Evolutionary conservation across 2,888 invertebrate species (phyloP), one percentile per base, ranked within the genome.

Genomic region (Tupiocoris notatus): DNA sequence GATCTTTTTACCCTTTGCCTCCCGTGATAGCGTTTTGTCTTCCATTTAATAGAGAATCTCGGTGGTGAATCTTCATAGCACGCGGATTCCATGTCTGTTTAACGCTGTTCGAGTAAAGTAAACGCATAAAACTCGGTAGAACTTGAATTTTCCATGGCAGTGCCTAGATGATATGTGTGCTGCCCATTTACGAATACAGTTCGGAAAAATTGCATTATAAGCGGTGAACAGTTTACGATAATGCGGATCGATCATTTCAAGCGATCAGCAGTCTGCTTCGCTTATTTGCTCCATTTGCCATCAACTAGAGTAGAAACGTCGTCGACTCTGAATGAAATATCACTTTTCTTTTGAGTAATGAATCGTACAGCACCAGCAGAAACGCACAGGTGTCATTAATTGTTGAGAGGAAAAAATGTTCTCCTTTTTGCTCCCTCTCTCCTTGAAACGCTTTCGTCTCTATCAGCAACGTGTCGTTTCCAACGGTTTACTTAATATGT

Each of bases 301-400:
- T 56, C 21, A 18, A 23, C 22, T 22, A 1, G 57, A 12, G 57
- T 21, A 57, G 56, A 56, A 12, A 56, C n/a, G 67, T 9, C 21
- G 9, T 57, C 21, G 56, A 67, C 39, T 56, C 67, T 67, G 57
- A 67, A 67, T 67, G 67, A 67, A 67, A 67, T 67, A 67, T 67
- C 56, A 67, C 56, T 67, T 56, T 54, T 56, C 56, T 67, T n/a
- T 67, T 57, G 67, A 67, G 67, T 67, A 67, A 67, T 67, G 67
- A 67, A 67, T 67, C 21, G 67, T 57, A 22, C 56, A 56, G 23
- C 23, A 39, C 18, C 65, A 39, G 57, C 22, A 12, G 67, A 65
- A 65, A 9, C 39, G 17, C 39, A 12, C 39, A 17, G 6, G 39
- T 65, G 39, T 39, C 39, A 65, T 65, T 65, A 22, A 20, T 65